Evolutionary conservation across 2,888 invertebrate species (phyloP), one percentile per base, ranked within the genome.

Genomic region (Dorcus parallelipipedus): DNA sequence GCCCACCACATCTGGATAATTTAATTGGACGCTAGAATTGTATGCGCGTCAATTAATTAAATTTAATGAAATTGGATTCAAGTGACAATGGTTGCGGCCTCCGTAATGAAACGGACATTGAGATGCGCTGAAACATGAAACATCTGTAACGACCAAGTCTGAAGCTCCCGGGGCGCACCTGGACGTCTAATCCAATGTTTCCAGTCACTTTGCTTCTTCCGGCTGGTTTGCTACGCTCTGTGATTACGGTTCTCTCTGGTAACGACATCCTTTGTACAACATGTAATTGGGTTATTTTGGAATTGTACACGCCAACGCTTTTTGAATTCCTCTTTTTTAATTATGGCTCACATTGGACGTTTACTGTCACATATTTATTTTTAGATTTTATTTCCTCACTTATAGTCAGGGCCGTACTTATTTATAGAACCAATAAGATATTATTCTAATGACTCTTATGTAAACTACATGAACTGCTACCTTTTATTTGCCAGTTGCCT

Each of bases 261-360:
- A 23, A 45, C 45, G 14, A 23, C 20, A 10, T 45, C 45, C 45
- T 45, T 45, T 61, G 45, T 58, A 47, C 39, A 33, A 33, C 26
- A 53, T 42, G 33, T 56, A 61, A 61, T 61, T 58, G 54, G 50
- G 56, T 61, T 61, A 61, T 61, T 61, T 61, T 56, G 47, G 51
- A 59, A 55, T 56, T 50, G 49, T 61, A 47, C 61, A 56, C 58
- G 59, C 61, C 58, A 61, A 61, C 59, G 61, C 61, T 53, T 61
- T 58, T 59, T 42, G 10, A 52, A 33, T 33, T 33, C 26, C 48
- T 41, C 10, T 54, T 54, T 53, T 59, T 61, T 61, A 52, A 57
- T 53, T 41, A 41, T 41, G 6, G 41, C 41, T 14, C 41, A 41
- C n/a, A 41, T 41, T 41, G 41, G 7, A 41, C 26, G 26, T 33